Evolutionary conservation across 2,113 vertebrate genomes (phyloP), one percentile per base, ranked within the genome.

Genomic region (Nesoenas mayeri): DNA sequence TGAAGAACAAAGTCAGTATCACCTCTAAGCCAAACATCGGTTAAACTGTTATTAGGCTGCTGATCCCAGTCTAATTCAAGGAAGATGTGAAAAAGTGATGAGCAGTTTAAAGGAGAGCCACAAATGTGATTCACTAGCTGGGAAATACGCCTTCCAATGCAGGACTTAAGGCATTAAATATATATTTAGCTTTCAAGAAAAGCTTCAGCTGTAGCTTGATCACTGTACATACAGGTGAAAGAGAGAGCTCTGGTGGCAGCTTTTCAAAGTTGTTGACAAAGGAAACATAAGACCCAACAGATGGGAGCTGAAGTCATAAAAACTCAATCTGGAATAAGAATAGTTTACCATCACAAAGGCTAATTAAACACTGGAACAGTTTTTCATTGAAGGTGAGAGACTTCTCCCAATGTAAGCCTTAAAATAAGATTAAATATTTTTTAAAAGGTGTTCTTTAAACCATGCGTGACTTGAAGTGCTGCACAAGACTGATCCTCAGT

Each of bases 251-350:
- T 48, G 69, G 80, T 88, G 64, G 77, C 72, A 91, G 79, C 47
- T 93, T 86, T 93, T 91, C 60, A 54, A 85, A 60, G 69, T 10
- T 92, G 77, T 79, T 89, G 94, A 89, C 60, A 95, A 93, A 88
- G 47, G 34, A 73, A 75, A 88, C 92, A 58, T 56, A 93, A 78
- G 60, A 88, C 16, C 34, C 31, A 86, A 51, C 69, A 91, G 83
- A 86, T 94, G 83, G 88, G 79, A 95, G 67, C 11, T 93, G 86
- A 94, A 92, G 72, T 85, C 79, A 83, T 36, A 82, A 40, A 82
- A 90, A 83, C 40, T 85, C 90, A 70, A 1, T 51, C 47, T 89
- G 64, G 71, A 86, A 71, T 74, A 91, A 88, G 69, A 92, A 88
- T 80, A 69, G 47, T 83, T 66, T 90, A 44, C 75, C n/a, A n/a